phyloP scores from a whole-genome alignment of 2,888 invertebrate genomes.

The Chrysomela aeneicollis region DNA sequence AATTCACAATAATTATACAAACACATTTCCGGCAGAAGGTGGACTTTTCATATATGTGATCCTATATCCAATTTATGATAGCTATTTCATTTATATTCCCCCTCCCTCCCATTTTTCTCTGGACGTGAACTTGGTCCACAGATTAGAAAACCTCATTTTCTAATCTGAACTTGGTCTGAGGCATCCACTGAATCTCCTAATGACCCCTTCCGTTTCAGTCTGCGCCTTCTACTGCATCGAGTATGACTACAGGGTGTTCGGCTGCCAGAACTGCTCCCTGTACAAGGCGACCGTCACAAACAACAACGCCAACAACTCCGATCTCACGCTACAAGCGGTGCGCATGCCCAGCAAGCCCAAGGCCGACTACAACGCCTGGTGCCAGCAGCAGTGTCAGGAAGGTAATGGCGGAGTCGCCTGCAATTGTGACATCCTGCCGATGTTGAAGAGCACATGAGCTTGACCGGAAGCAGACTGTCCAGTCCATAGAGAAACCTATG shows the following conservation, averaged over 20 bases:
- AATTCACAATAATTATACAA: no score
- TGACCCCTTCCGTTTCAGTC: constrained; percentile 47
- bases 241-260: constrained; percentile 55
- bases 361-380: constrained; percentile 71
- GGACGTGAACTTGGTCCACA: no score
- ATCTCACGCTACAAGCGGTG: background rate
- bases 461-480: no score
- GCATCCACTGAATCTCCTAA: background rate
- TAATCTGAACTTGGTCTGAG: no score
- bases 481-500: background rate
- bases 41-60: no score
- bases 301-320: constrained; percentile 15
- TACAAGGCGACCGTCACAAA: constrained; percentile 49
- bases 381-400: constrained; percentile 70
- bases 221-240: constrained; percentile 65
- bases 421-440: constrained; percentile 76
- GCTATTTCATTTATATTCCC: no score
- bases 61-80: no score
- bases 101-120: no score
- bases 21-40: no score
- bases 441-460: constrained; percentile 47
- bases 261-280: constrained; percentile 62
- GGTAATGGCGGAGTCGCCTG: constrained; percentile 80
- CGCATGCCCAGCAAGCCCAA: constrained; percentile 14
- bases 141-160: no score